These are phyloP conservation scores for Drosophila borealis DNA, from an alignment of 2,888 invertebrate species.

Conservation along the genomic window DNA sequence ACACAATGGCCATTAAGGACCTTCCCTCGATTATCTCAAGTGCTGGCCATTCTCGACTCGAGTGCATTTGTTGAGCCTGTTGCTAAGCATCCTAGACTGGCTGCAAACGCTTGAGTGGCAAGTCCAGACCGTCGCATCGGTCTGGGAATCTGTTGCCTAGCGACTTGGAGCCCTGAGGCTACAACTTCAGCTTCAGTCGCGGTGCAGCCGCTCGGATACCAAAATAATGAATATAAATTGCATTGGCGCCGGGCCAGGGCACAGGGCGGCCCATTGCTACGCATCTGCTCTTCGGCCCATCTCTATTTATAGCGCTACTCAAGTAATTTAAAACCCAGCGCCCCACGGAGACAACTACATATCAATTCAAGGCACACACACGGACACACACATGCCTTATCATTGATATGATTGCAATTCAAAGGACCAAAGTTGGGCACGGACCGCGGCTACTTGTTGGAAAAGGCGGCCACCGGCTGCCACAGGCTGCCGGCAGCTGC, in stretches of 20 bases:
- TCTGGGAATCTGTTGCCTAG: conserved; percentile 2
- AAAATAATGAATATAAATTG: conserved; percentile 63
- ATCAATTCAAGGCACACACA: conserved; percentile 23
- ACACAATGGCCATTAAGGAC: conserved; percentile 1
- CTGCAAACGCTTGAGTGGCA: neutral
- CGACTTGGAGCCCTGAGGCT: neutral
- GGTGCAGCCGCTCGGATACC: conserved; percentile 24
- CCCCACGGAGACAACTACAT: conserved; percentile 30
- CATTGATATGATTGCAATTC: conserved; percentile 40
- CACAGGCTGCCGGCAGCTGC: conserved; percentile 9
- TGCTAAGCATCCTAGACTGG: conserved; percentile 1
- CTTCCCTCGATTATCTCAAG: conserved; percentile 29
- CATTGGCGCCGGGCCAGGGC: conserved; percentile 14
- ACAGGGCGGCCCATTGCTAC: conserved; percentile 1
- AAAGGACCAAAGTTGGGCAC: conserved; percentile 3
- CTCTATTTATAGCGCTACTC: conserved; percentile 45
- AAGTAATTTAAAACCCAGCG: conserved; percentile 43
- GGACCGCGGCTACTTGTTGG: neutral
- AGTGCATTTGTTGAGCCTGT: conserved; percentile 17
- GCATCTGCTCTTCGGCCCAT: neutral
- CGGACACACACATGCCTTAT: conserved; percentile 1
- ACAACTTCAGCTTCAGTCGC: neutral
- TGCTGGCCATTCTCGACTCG: neutral
- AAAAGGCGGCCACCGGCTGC: conserved; percentile 17
- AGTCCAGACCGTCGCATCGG: neutral